Conservation (phyloP, 2,888 invertebrate genomes). For the Drosophila mettleri region DNA sequence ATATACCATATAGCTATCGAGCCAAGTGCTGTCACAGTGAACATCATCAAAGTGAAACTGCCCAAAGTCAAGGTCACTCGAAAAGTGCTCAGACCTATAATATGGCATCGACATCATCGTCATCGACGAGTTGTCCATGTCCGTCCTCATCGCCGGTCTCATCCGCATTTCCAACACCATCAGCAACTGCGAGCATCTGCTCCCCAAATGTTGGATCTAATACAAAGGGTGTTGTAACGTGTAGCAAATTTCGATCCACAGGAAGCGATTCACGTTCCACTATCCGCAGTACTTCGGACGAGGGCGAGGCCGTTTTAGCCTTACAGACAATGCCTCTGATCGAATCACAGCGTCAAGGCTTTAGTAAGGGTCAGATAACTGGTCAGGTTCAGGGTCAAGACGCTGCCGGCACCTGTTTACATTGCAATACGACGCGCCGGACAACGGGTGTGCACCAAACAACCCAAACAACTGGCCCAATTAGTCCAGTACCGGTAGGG, state of each 20-base stretch:
- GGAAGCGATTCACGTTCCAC: neutral
- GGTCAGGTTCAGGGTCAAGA: neutral
- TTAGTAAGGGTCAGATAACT: constrained; percentile 28
- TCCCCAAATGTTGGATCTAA: constrained; percentile 39
- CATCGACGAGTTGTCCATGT: constrained; percentile 36
- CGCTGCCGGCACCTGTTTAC: constrained; percentile 81
- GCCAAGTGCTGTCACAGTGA: constrained; percentile 82
- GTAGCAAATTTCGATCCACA: constrained; percentile 11
- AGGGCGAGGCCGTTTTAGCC: constrained; percentile 64
- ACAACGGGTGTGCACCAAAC: constrained; percentile 85
- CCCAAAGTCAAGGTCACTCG: constrained; percentile 18
- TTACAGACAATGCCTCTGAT: constrained; percentile 49
- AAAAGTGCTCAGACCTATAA: constrained; percentile 56
- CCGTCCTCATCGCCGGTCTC: constrained; percentile 50
- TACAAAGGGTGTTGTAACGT: neutral
- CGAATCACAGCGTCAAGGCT: neutral
- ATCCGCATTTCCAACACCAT: constrained; percentile 28
- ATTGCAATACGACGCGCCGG: constrained; percentile 84
- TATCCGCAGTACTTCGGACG: constrained; percentile 17
- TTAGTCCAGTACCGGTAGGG: constrained; percentile 84
- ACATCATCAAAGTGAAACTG: constrained; percentile 1
- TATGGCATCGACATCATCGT: constrained; percentile 28
- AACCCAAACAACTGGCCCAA: constrained; percentile 85
- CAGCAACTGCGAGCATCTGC: constrained; percentile 27
- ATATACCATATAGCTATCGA: constrained; percentile 81